Base-by-base conservation (phyloP, 2,888 invertebrate species). In the Noctua janthe region DNA sequence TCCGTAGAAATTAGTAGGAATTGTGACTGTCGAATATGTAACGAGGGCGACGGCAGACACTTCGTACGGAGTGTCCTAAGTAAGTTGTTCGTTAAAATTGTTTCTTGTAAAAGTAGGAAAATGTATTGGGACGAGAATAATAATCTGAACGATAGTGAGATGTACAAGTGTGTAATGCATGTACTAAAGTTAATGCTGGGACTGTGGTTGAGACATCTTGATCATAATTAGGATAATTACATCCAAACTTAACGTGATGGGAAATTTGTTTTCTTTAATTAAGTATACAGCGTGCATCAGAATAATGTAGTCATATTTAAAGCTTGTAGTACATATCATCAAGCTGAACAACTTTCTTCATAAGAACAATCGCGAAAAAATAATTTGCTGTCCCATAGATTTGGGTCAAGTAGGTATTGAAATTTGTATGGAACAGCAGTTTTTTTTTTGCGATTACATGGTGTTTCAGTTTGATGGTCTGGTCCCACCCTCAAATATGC, bases 11-110 rank as follows among this genome's bases (percentile, higher is more conserved):
- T 92, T 92, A 92, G 92, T 93, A 94, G 92, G 88, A 91, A 91
- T 89, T 97, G 97, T 94, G 94, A 95, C 89, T 97, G 96, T 95
- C 94, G 93, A 86, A 95, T 96, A 91, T 97, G 97, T 95, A 94
- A 90, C 66, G 94, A 94, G 70, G 92, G 91, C 23, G 92, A 89
- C 39, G 91, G 82, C 23, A 90, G 88, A 80, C 93, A 93, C 85
- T 92, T 93, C 83, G 89, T 94, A 84, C 91, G 93, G 90, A 94
- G 93, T 78, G 90, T 93, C 81, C 85, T 96, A 84, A 93, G 91
- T 86, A 95, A 92, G 82, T 87, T 95, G 87, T 95, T 96, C 78
- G 87, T 94, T 82, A 95, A 93, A 85, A 90, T 95, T 76, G 89
- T 95, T 59, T 91, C 94, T 35, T 92, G 89, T 88, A 93, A 92